Evolutionary conservation across 2,888 invertebrate species (phyloP).

Genomic region (Dugesia japonica): DNA sequence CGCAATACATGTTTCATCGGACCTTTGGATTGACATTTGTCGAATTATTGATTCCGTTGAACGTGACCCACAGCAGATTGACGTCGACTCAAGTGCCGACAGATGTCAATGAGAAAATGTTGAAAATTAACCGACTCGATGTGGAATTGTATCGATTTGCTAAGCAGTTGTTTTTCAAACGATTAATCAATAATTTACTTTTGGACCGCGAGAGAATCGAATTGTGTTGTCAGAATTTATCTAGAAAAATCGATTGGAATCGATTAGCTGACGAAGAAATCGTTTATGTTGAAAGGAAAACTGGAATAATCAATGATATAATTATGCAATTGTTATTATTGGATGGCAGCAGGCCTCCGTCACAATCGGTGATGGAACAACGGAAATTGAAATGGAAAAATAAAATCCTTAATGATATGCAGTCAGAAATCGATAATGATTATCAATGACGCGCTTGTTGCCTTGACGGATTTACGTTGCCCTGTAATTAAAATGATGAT

Average conservation of each 20-base stretch:
- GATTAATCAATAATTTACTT: not conserved
- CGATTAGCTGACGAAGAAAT: not conserved
- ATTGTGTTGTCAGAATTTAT: not conserved
- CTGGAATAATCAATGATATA: not conserved
- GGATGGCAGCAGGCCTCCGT: not conserved
- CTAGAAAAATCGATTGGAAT: not conserved
- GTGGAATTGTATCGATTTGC: not conserved
- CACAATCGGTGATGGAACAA: not conserved
- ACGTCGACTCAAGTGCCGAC: not conserved
- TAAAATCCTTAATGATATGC: not conserved
- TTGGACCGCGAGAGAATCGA: not conserved
- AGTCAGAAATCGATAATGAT: not conserved
- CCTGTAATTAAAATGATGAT: too few species aligned
- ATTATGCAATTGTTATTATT: not conserved
- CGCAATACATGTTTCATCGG: constrained; percentile 46
- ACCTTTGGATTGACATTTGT: constrained; percentile 38
- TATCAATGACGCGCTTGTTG: too few species aligned
- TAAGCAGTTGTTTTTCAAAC: not conserved
- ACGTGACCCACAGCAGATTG: not conserved
- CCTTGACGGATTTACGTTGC: too few species aligned
- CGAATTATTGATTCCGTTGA: not conserved
- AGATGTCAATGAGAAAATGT: not conserved
- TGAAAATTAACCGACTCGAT: not conserved
- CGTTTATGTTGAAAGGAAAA: not conserved
- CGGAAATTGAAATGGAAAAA: not conserved